Evolutionary conservation across 2,888 invertebrate genomes (phyloP).

Genomic region (Agonum fuliginosum): DNA sequence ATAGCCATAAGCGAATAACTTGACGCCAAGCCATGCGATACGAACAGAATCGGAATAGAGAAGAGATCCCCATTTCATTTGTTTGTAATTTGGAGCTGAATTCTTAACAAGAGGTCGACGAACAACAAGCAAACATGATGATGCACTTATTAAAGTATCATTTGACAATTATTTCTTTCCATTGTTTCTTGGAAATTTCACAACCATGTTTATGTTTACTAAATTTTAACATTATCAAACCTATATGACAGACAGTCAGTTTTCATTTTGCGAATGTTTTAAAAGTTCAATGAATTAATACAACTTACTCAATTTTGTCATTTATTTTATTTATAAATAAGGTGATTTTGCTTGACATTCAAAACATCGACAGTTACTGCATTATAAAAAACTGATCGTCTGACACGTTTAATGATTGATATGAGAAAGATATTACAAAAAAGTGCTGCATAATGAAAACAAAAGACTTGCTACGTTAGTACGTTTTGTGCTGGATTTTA

Average conservation of each 20-base stretch:
- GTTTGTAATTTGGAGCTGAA: conserved; percentile 11
- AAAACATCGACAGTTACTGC: too few relatives aligned
- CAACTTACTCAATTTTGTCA: not conserved
- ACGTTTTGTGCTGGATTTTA: too few relatives aligned
- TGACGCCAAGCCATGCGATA: conserved; percentile 27
- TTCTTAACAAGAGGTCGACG: not conserved
- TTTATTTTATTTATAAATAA: too few relatives aligned
- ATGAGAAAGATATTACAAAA: too few relatives aligned
- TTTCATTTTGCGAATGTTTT: too few relatives aligned
- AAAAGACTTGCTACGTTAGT: too few relatives aligned
- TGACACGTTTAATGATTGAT: too few relatives aligned
- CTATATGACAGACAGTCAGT: too few relatives aligned
- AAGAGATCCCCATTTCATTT: conserved; percentile 39
- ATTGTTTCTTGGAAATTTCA: not conserved
- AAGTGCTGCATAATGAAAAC: too few relatives aligned
- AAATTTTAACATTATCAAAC: not conserved
- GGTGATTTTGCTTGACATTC: too few relatives aligned
- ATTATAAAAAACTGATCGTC: too few relatives aligned
- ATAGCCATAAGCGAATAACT: conserved; percentile 47
- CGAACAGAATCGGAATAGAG: not conserved
- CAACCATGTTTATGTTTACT: not conserved
- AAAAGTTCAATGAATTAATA: too few relatives aligned
- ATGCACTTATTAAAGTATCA: not conserved
- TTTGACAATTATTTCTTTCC: not conserved
- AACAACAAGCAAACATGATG: not conserved